Conservation (phyloP, 2,113 vertebrate species). For the Mirza zaza region DNA sequence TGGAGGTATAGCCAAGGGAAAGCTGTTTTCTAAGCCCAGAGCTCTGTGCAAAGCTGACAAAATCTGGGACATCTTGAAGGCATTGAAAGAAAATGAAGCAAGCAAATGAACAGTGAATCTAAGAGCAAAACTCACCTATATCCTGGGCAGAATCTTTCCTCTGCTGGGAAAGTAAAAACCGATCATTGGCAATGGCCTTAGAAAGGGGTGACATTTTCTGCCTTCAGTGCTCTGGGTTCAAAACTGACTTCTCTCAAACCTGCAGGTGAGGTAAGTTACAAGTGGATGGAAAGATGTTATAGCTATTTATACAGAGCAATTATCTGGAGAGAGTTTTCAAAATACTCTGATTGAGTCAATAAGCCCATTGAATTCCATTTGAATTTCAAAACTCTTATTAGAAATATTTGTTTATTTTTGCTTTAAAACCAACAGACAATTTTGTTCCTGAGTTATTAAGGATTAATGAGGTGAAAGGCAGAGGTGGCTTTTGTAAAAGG, state of each 20-base stretch:
- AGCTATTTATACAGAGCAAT: not conserved
- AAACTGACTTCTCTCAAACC: not conserved
- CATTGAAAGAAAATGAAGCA: conserved; percentile 64
- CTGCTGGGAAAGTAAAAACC: not conserved
- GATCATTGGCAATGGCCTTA: not conserved
- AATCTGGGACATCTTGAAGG: conserved; percentile 40
- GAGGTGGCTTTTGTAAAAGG: not conserved
- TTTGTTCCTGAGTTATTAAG: not conserved
- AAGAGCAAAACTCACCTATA: conserved; percentile 43
- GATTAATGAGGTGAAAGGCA: conserved; percentile 19
- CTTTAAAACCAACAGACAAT: conserved; percentile 21
- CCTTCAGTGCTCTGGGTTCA: not conserved
- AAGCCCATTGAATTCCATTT: not conserved
- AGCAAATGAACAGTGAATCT: conserved; percentile 66
- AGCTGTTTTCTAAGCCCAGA: not conserved
- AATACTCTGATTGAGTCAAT: not conserved
- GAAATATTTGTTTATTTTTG: not conserved
- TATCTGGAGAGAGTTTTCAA: conserved; percentile 20
- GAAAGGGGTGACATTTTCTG: not conserved
- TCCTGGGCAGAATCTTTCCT: not conserved
- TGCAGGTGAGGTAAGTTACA: not conserved
- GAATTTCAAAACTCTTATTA: conserved; percentile 30
- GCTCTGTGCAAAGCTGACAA: conserved; percentile 18
- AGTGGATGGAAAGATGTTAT: not conserved
- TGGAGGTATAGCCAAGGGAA: conserved; percentile 31